A percentile compares a stretch with the other conserved stretches of the same genome.
These are phyloP conservation scores for Diachasma alloeum DNA, from an alignment of 1,140 invertebrate species.

Conservation along the genomic window DNA sequence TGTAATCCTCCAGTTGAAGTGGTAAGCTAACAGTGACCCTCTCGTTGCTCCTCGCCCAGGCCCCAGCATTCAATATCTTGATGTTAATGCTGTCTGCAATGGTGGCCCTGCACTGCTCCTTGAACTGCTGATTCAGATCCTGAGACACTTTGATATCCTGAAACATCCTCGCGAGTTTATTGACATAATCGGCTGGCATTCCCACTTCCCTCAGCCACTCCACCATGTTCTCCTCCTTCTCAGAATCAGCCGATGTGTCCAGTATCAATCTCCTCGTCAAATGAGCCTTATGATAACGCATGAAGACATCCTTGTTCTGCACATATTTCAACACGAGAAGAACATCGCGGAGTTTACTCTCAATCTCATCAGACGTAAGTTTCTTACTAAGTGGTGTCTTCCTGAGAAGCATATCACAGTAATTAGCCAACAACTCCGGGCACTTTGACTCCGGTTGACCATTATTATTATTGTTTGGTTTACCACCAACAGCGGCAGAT, in stretches of 20 bases:
- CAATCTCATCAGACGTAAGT: conserved; percentile 97
- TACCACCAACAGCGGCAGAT: conserved; percentile 49
- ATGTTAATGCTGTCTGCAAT: conserved; percentile 79
- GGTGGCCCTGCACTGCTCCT: conserved; percentile 70
- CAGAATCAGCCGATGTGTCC: conserved; percentile 96
- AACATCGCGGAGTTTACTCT: conserved; percentile 90
- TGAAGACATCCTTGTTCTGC: conserved; percentile 99
- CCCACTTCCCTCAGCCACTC: conserved; percentile 95
- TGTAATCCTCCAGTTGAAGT: conserved; percentile 96
- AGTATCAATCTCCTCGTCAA: conserved; percentile 94
- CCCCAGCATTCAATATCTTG: conserved; percentile 97
- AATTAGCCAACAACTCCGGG: conserved; percentile 98
- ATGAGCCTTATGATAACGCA: conserved; percentile 99
- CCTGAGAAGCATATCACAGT: conserved; percentile 98
- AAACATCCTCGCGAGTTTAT: conserved; percentile 96
- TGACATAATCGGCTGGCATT: conserved; percentile 99
- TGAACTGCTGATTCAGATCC: conserved; percentile 96
- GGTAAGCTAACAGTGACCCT: conserved; percentile 95
- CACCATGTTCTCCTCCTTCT: conserved; percentile 99
- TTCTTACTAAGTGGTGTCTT: conserved; percentile 97
- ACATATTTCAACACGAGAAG: conserved; percentile 98
- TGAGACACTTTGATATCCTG: conserved; percentile 99
- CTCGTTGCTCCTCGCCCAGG: conserved; percentile 95
- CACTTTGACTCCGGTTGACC: conserved; percentile 91
- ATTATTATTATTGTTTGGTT: conserved; percentile 57